A percentile compares a stretch with the other conserved stretches of the same genome.
Conservation (phyloP, 2,888 invertebrate genomes). For the Agrotis clavis region DNA sequence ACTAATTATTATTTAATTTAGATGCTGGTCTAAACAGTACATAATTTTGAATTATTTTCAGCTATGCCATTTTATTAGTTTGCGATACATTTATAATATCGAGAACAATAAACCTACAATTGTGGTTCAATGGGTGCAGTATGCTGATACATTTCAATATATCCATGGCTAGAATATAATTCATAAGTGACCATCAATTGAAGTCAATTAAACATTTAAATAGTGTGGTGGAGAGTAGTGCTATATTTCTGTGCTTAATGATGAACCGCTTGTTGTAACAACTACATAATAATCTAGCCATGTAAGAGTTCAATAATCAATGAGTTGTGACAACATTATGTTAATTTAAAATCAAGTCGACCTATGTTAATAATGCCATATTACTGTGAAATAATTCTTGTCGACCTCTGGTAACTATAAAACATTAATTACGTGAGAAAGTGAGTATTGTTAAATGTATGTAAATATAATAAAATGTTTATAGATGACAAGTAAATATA, state of each 20-base stretch:
- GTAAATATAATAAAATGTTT: constrained; percentile 71
- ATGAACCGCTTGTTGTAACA: constrained; percentile 28
- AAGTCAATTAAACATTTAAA: constrained; percentile 58
- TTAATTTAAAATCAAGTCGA: constrained; percentile 56
- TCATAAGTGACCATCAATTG: constrained; percentile 55
- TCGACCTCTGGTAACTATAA: constrained; percentile 50
- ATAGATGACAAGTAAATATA: constrained; percentile 71
- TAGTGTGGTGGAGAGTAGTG: constrained; percentile 29
- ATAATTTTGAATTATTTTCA: constrained; percentile 37
- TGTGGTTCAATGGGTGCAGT: constrained; percentile 51
- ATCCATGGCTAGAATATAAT: constrained; percentile 55
- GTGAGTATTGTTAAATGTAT: constrained; percentile 71
- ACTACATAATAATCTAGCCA: constrained; percentile 53
- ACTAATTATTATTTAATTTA: constrained; percentile 39
- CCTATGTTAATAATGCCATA: constrained; percentile 67
- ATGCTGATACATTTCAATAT: constrained; percentile 43
- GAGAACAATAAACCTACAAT: constrained; percentile 37
- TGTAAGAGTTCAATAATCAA: constrained; percentile 53
- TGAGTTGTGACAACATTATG: constrained; percentile 50
- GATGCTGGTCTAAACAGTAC: constrained; percentile 17
- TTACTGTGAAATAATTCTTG: constrained; percentile 63
- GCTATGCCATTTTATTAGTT: constrained; percentile 41
- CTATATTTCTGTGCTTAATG: constrained; percentile 41
- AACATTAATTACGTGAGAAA: constrained; percentile 59
- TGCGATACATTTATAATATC: constrained; percentile 46